Evolutionary conservation across 2,113 vertebrate species (phyloP), one percentile per base, ranked within the genome.

Genomic region (Siphamia tubifer): DNA sequence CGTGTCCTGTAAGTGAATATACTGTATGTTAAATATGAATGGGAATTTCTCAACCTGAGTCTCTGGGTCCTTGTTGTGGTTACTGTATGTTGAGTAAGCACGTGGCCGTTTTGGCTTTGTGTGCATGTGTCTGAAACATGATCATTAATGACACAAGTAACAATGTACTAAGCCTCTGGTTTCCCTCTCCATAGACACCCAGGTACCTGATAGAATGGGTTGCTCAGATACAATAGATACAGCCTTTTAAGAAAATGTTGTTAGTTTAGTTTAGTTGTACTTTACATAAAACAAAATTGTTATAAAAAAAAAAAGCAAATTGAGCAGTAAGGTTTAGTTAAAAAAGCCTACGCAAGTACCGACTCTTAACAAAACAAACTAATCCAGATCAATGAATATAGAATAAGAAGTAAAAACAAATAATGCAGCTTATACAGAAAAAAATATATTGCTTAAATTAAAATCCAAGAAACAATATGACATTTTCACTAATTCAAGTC

Each of bases 21-120:
- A 34, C 9, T 34, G 6, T 12, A 27, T 3, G 19, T 78, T 2
- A n/a, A 36, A 58, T 61, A 51, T 62, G 49, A 75, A 47, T 71
- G 68, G 56, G 15, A n/a, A 31, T 30, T 69, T 64, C 32, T 72
- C 31, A 75, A 63, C 6, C 8, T 63, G 34, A 56, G 23, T 60
- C 61, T 52, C 19, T 57, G 13, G 44, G n/a, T 66, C 27, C 12
- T 47, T 36, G 40, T 12, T 65, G n/a, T 62, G 30, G 53, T 58
- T 55, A 65, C 40, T 56, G 17, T 45, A 28, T 21, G 30, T 47
- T 1, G 13, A 49, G 48, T 38, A 38, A 27, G 13, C 39, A n/a
- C 17, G 28, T 32, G 23, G 4, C 13, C 6, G 11, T 45, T 20
- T 53, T 32, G 15, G 31, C 3, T 55, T 25, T 71, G 51, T 56